A percentile compares a stretch with the other conserved stretches of the same genome.
phyloP scores from a whole-genome alignment of 2,113 vertebrate genomes.

The Orycteropus afer region DNA sequence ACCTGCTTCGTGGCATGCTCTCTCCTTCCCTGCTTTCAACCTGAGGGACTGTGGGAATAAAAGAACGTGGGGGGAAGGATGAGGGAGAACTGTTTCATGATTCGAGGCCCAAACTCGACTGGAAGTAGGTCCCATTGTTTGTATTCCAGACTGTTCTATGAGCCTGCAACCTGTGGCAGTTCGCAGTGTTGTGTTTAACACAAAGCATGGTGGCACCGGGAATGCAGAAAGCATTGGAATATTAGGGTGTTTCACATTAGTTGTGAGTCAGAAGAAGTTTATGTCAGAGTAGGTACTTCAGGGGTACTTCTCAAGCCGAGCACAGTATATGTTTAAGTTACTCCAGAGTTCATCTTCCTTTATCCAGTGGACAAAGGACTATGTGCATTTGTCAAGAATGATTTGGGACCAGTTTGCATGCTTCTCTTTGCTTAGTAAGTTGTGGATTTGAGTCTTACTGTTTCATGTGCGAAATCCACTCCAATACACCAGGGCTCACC shows the following conservation, averaged over 20 bases:
- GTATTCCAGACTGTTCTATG: accelerated
- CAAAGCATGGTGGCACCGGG: not conserved
- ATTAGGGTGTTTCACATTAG: not conserved
- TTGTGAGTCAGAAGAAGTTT: not conserved
- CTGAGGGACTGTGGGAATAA: not conserved
- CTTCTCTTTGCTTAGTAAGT: not conserved
- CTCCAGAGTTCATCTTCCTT: not conserved
- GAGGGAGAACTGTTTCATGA: not conserved
- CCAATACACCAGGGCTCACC: not conserved
- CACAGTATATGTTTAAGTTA: not conserved
- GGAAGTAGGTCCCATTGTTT: not conserved
- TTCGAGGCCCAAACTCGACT: not conserved
- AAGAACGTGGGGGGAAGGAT: not conserved
- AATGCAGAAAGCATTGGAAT: not conserved
- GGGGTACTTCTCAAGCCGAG: not conserved
- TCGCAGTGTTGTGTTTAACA: accelerated
- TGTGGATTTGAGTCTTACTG: not conserved
- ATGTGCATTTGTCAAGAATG: not conserved
- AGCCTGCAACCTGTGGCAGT: not conserved
- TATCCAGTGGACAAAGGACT: not conserved
- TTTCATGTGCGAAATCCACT: not conserved
- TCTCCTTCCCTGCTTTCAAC: not conserved
- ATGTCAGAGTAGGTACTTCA: not conserved
- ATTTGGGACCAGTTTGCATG: not conserved
- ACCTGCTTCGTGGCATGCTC: not conserved